phyloP scores from a whole-genome alignment of 2,888 invertebrate genomes.

The Actias luna region DNA sequence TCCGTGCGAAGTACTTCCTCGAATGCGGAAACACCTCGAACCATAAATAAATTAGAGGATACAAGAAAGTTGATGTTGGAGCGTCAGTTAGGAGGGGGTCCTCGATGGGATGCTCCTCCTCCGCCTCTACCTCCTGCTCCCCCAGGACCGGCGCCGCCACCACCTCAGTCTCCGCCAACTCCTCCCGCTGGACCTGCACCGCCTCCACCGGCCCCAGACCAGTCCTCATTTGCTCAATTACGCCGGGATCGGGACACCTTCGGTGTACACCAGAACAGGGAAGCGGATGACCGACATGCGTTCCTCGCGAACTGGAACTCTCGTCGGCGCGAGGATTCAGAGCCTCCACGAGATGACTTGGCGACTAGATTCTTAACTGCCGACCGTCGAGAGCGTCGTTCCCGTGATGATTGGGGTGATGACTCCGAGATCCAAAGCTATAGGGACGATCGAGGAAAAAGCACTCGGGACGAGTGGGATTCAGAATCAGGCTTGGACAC shows the following conservation, averaged over 20 bases:
- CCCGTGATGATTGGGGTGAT: slow-evolving; percentile 70
- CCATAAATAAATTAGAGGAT: slow-evolving; percentile 91
- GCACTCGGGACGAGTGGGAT: slow-evolving; percentile 73
- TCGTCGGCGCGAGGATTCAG: slow-evolving; percentile 65
- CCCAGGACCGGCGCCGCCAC: slow-evolving; percentile 83
- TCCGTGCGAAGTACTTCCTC: slow-evolving; percentile 90
- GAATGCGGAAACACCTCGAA: slow-evolving; percentile 85
- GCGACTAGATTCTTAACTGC: slow-evolving; percentile 70
- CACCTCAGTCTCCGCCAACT: slow-evolving; percentile 83
- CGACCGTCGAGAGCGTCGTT: slow-evolving; percentile 60
- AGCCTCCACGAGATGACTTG: slow-evolving; percentile 64
- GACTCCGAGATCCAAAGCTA: slow-evolving; percentile 64
- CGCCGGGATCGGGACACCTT: slow-evolving; percentile 88
- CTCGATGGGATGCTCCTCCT: slow-evolving; percentile 83
- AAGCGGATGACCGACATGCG: slow-evolving; percentile 78
- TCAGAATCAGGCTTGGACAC: slow-evolving; percentile 70
- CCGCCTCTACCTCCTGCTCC: slow-evolving; percentile 85
- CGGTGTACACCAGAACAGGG: slow-evolving; percentile 86
- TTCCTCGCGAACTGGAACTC: slow-evolving; percentile 79
- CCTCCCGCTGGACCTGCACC: slow-evolving; percentile 84
- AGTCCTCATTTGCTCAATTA: slow-evolving; percentile 84
- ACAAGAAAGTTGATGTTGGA: slow-evolving; percentile 92
- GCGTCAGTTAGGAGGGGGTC: slow-evolving; percentile 89
- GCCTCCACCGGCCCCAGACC: slow-evolving; percentile 78
- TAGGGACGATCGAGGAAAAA: slow-evolving; percentile 57